Evolutionary conservation across 30 jellyfish, hydroid and myxozoan genomes (phyloP).

Genomic region (Rhopilema esculentum): DNA sequence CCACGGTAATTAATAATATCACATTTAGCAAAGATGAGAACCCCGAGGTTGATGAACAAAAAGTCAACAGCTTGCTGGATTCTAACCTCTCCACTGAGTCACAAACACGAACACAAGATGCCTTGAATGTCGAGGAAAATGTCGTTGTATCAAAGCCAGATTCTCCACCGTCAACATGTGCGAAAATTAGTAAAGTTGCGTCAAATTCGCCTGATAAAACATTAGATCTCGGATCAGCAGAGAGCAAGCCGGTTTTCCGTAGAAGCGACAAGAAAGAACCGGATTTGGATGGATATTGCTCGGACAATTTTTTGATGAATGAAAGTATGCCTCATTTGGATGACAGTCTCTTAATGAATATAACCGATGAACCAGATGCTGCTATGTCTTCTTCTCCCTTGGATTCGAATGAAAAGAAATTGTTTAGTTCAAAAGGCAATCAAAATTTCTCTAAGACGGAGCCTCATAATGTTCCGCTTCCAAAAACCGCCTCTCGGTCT

Average conservation of each 20-base stretch:
- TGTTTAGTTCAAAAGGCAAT: neutral
- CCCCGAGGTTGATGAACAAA: neutral
- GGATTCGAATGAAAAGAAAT: neutral
- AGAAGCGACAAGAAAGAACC: neutral
- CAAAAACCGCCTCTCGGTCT: constrained; percentile 31
- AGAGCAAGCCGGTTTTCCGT: neutral
- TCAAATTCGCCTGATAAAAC: neutral
- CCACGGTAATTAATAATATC: neutral
- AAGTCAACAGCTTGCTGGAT: neutral
- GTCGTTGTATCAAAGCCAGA: neutral
- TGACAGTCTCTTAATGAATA: constrained; percentile 17
- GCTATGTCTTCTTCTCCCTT: constrained; percentile 3
- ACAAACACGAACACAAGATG: too few species aligned
- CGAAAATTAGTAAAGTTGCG: too few species aligned
- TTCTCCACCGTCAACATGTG: too few species aligned
- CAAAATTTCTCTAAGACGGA: neutral
- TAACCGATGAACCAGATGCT: constrained; percentile 16
- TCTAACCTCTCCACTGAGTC: neutral
- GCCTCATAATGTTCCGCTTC: neutral
- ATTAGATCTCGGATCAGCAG: neutral
- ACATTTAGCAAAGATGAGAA: neutral
- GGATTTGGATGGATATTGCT: constrained; percentile 22
- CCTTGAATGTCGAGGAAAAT: too few species aligned
- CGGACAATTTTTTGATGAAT: constrained; percentile 30
- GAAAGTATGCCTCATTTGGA: constrained; percentile 43